Evolutionary conservation across 2,888 invertebrate species (phyloP), one percentile per base, ranked within the genome.

Genomic region (Xanthorhoe spadicearia): DNA sequence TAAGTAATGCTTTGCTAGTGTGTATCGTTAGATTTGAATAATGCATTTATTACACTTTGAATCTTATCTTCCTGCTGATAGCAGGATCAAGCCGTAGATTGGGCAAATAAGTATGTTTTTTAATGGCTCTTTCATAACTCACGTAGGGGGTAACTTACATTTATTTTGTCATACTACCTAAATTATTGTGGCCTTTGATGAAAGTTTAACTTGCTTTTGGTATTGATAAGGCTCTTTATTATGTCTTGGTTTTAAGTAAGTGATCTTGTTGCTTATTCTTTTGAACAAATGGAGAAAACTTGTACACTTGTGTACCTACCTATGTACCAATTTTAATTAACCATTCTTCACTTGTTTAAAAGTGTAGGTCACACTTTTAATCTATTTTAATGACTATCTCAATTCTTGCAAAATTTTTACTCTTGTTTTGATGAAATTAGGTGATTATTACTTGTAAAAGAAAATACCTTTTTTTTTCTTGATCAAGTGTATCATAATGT

Each of bases 151-250:
- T 86, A 82, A 84, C 81, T 84, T 83, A 81, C 81, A 81, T 87
- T 90, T 89, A 88, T 89, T 46, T 89, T 90, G 88, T 88, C 87
- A 86, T 85, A 86, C 81, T 88, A 89, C 86, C 85, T 87, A 90
- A 92, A 92, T 92, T 91, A 87, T 89, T 89, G 90, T 92, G 92
- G 92, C 91, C 91, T 91, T 92, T 80, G 56, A 63, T 80, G 82
- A 86, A 88, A 89, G 85, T 88, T 87, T 85, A 90, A 88, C 87
- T 90, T 91, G 88, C 88, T 91, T 92, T 89, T 87, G 83, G 78
- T 89, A 89, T 86, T 79, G 83, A 83, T 89, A 89, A 86, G 87
- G 86, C 85, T 87, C 59, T 85, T 60, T 51, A 49, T 82, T 73
- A 77, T 80, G 75, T 83, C n/a, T 83, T 83, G 73, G 80, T 82